Percentiles rank a stretch among this genome's conserved stretches.
phyloP scores from a whole-genome alignment of 2,888 invertebrate species.

The Plebejus anna region DNA sequence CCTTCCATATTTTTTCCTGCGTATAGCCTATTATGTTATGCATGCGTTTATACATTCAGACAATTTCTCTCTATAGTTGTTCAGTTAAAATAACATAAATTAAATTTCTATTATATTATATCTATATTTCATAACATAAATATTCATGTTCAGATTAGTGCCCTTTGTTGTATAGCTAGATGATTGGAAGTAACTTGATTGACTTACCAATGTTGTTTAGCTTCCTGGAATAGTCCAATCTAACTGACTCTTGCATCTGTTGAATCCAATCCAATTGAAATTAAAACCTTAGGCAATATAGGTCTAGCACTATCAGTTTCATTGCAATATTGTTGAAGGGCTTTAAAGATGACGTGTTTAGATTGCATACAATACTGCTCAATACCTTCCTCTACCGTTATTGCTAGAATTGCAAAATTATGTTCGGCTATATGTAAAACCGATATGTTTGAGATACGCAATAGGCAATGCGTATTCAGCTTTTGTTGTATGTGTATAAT shows the following conservation, averaged over 20 bases:
- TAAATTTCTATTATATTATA: not conserved
- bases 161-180: not conserved
- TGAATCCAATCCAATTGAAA: conserved; percentile 18
- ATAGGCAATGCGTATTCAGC: too few relatives aligned
- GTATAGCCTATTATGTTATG: too few relatives aligned
- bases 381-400: not conserved
- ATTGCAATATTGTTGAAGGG: not conserved
- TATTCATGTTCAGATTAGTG: not conserved
- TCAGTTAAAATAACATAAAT: not conserved
- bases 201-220: not conserved
- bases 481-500: too few relatives aligned
- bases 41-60: too few relatives aligned
- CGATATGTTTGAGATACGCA: too few relatives aligned
- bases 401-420: too few relatives aligned
- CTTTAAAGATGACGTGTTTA: not conserved
- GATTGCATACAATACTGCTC: not conserved
- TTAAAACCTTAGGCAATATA: not conserved
- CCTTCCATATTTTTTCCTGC: too few relatives aligned
- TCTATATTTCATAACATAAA: not conserved
- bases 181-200: not conserved
- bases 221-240: conserved; percentile 5
- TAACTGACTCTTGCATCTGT: conserved; percentile 19
- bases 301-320: conserved; percentile 2
- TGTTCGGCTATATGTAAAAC: too few relatives aligned
- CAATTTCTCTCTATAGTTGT: too few relatives aligned